Conservation (phyloP, 2,888 invertebrate species). For the Drosophila engyochracea region DNA sequence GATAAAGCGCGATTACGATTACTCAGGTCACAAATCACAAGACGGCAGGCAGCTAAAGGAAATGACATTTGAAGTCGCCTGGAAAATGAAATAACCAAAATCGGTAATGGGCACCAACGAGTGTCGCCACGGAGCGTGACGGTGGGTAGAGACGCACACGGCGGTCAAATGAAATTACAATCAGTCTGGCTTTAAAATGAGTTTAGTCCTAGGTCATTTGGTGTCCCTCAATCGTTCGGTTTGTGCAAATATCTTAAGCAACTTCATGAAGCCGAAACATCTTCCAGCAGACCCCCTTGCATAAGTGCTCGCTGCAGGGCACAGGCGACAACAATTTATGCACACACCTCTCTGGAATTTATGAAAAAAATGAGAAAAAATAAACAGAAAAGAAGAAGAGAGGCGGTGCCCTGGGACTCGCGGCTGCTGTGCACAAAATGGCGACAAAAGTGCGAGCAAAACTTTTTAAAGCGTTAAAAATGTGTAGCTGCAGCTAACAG, state of each 20-base stretch:
- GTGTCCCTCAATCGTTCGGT: slow-evolving; percentile 6
- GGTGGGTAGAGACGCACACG: neutral
- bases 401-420: slow-evolving; percentile 23
- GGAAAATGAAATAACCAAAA: slow-evolving; percentile 72
- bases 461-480: slow-evolving; percentile 70
- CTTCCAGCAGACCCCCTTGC: slow-evolving; percentile 32
- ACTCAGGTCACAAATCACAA: slow-evolving; percentile 69
- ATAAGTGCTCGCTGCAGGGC: slow-evolving; percentile 68
- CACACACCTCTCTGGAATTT: slow-evolving; percentile 72
- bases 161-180: slow-evolving; percentile 70
- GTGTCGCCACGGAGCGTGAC: slow-evolving; percentile 8
- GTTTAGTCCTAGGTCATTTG: slow-evolving; percentile 43
- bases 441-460: slow-evolving; percentile 60
- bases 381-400: slow-evolving; percentile 6
- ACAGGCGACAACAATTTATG: slow-evolving; percentile 66
- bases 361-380: slow-evolving; percentile 27
- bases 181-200: slow-evolving; percentile 74
- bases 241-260: slow-evolving; percentile 35
- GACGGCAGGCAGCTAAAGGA: slow-evolving; percentile 48
- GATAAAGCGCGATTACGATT: slow-evolving; percentile 72
- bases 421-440: slow-evolving; percentile 56
- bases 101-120: slow-evolving; percentile 56
- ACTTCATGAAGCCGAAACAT: slow-evolving; percentile 31
- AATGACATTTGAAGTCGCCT: slow-evolving; percentile 73
- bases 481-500: slow-evolving; percentile 54